Conservation (phyloP, 1,140 invertebrate species). For the Drosophila biarmipes region DNA sequence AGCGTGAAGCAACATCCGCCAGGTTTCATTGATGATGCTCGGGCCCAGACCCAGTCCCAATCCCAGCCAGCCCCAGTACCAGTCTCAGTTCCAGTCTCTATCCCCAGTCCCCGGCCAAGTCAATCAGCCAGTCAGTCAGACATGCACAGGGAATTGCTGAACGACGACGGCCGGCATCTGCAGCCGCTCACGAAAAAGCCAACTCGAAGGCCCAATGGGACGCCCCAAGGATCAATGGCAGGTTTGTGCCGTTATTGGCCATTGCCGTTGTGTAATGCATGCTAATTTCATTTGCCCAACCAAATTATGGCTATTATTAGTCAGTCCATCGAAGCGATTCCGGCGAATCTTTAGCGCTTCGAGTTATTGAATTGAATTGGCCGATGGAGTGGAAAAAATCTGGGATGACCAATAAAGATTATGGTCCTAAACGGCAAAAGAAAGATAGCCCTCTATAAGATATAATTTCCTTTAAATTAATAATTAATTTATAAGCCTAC, state of each 20-base stretch:
- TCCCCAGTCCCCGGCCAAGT: slow-evolving; percentile 59
- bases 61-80: slow-evolving; percentile 12
- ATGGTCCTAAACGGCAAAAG: not conserved
- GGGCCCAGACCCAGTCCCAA: slow-evolving; percentile 26
- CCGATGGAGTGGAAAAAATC: slow-evolving; percentile 26
- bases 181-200: slow-evolving; percentile 37
- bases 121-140: slow-evolving; percentile 74
- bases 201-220: slow-evolving; percentile 56
- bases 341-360: slow-evolving; percentile 16
- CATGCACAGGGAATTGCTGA: slow-evolving; percentile 70
- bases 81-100: slow-evolving; percentile 9
- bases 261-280: slow-evolving; percentile 74
- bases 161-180: slow-evolving; percentile 40
- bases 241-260: slow-evolving; percentile 79
- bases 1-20: slow-evolving; percentile 63
- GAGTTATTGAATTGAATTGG: slow-evolving; percentile 38
- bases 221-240: slow-evolving; percentile 79
- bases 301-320: slow-evolving; percentile 79
- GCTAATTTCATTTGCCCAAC: slow-evolving; percentile 74
- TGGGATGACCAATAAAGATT: not conserved
- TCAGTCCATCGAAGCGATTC: slow-evolving; percentile 19
- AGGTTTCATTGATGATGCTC: slow-evolving; percentile 76
- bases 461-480: too few species aligned
- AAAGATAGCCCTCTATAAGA: too few species aligned
- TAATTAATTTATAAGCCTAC: too few species aligned